Evolutionary conservation across 2,113 vertebrate species (phyloP).

Genomic region (Clarias macrocephalus): DNA sequence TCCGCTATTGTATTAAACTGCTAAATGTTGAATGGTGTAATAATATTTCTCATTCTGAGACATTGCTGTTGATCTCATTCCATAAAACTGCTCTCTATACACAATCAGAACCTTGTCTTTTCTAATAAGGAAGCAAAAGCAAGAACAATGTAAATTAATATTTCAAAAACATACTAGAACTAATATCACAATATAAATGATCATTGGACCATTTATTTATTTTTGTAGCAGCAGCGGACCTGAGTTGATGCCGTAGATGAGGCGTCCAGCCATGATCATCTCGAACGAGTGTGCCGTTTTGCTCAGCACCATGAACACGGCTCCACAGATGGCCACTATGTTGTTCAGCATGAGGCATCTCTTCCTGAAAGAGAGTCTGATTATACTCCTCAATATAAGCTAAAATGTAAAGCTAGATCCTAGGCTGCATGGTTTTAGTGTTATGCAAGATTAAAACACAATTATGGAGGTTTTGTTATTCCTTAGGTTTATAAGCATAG

Average conservation of each 20-base stretch:
- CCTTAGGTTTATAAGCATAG: not conserved
- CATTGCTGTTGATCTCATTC: not conserved
- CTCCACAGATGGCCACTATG: slow-evolving; percentile 62
- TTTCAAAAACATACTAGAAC: not conserved
- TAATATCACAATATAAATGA: not conserved
- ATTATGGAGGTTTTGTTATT: not conserved
- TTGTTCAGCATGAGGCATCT: slow-evolving; percentile 68
- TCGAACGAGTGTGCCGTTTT: slow-evolving; percentile 69
- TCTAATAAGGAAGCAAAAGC: not conserved
- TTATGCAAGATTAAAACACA: not conserved
- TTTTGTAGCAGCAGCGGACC: slow-evolving; percentile 9
- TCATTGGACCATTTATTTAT: not conserved
- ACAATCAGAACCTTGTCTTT: not conserved
- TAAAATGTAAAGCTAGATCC: not conserved
- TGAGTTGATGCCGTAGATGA: slow-evolving; percentile 56
- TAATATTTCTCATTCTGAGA: not conserved
- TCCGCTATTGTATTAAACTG: not conserved
- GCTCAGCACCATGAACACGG: slow-evolving; percentile 69
- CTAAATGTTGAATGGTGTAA: not conserved
- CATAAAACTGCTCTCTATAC: not conserved
- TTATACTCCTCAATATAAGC: not conserved
- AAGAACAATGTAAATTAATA: not conserved
- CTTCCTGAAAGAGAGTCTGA: slow-evolving; percentile 61
- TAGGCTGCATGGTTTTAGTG: not conserved
- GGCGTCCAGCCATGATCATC: slow-evolving; percentile 72